Percentiles rank a stretch among this genome's conserved stretches.
Evolutionary conservation across 2,113 vertebrate species (phyloP).

Genomic region (Corapipo altera): DNA sequence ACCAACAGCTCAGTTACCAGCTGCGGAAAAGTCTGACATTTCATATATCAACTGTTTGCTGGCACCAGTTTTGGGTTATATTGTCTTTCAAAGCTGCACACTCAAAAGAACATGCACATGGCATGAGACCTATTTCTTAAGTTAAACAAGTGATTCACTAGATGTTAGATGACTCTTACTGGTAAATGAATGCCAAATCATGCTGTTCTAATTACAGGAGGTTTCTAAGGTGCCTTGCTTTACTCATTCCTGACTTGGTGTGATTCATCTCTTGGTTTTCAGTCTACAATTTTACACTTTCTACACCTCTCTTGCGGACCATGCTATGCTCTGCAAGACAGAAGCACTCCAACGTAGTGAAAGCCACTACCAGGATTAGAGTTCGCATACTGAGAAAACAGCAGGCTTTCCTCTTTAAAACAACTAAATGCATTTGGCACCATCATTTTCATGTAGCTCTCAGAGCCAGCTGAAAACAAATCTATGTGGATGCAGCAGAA

Average conservation of each 20-base stretch:
- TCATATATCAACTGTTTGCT: background rate
- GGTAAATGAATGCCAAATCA: background rate
- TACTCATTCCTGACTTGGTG: background rate
- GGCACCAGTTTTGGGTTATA: background rate
- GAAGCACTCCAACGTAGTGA: background rate
- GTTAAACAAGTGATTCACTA: conserved; percentile 1
- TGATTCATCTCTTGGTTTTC: conserved; percentile 12
- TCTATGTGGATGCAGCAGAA: background rate
- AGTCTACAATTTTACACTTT: background rate
- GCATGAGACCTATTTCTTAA: background rate
- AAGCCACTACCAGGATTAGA: background rate
- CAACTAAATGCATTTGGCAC: background rate
- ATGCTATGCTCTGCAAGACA: background rate
- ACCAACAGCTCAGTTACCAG: background rate
- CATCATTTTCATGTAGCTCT: background rate
- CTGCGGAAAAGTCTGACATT: background rate
- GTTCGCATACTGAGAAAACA: background rate
- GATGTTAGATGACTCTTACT: background rate
- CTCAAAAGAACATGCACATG: background rate
- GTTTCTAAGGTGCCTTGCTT: background rate
- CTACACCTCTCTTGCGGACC: background rate
- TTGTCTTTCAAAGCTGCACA: background rate
- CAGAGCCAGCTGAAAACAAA: background rate
- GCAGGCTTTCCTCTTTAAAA: background rate
- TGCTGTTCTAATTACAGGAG: background rate